Evolutionary conservation across 2,113 vertebrate species (phyloP), one percentile per base, ranked within the genome.

Genomic region (Chamaetylas fuelleborni): DNA sequence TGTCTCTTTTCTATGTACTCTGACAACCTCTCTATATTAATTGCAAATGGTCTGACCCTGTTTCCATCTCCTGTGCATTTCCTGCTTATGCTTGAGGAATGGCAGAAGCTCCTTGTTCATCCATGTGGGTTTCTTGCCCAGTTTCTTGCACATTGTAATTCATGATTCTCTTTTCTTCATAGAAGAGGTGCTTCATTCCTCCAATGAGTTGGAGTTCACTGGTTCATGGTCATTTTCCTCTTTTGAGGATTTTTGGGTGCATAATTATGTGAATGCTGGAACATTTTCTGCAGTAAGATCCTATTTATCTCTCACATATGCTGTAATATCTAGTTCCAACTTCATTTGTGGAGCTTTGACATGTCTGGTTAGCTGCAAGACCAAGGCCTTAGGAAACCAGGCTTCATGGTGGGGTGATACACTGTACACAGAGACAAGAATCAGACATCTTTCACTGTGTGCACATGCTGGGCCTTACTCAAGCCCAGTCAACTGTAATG

Each of bases 351-450:
- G 19, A 42, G 14, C 25, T 92, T 79, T 58, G 12, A 12, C 18
- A 34, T 0, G 0, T 7, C 26, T 6, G 1, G 19, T 54, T 65
- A 79, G 74, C 12, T 2, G 0, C 40, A 79, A 88, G 31, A 38
- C 9, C 34, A 85, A 76, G 50, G 8, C 45, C 23, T 82, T 51
- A 53, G 12, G 42, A 74, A 93, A 67, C 3, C 9, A 62, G 18
- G 19, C 38, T 84, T 42, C 12, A 9, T 5, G 40, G 17, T 61
- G 31, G 13, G 19, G 14, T 54, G 40, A 54, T 34, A 34, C 19
- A 11, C 8, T 36, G 7, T 0, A 0, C 31, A 33, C 9, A 81
- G 14, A 48, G 33, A 31, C 36, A 86, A 42, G 53, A 72, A 56
- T 71, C 81, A 56, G 16, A 25, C 14, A 12, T 62, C 33, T 78